Percentiles rank a stretch among this genome's conserved stretches.
Evolutionary conservation across 2,888 invertebrate genomes (phyloP).

Genomic region (Harpagoxenus sublaevis): DNA sequence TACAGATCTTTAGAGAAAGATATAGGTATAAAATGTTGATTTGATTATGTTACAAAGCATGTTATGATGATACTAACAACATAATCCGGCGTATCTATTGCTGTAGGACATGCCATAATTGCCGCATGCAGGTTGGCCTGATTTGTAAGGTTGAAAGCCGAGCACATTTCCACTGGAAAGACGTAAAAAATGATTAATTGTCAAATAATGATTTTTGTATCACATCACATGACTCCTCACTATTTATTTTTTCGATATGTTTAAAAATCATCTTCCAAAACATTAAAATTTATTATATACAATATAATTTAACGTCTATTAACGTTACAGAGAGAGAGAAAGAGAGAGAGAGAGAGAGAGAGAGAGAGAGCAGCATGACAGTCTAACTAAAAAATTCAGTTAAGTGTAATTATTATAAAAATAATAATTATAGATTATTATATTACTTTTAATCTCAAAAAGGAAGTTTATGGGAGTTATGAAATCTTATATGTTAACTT

Average conservation of each 20-base stretch:
- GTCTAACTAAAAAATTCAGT: no score
- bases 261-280: neutral
- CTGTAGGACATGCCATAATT: conserved; percentile 91
- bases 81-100: conserved; percentile 91
- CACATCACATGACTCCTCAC: neutral
- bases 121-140: conserved; percentile 91
- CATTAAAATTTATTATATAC: neutral
- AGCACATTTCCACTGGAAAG: conserved; percentile 91
- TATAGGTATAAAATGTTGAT: neutral
- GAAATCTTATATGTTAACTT: no score
- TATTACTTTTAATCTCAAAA: no score
- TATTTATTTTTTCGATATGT: neutral
- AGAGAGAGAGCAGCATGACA: no score
- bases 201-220: neutral
- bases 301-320: neutral
- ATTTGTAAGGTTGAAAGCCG: conserved; percentile 92
- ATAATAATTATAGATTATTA: no score
- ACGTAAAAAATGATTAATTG: conserved; percentile 1
- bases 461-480: no score
- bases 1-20: neutral
- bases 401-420: no score
- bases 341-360: no score
- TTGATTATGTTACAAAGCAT: neutral
- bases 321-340: no score
- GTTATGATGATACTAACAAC: conserved; percentile 88